Conservation (phyloP, 2,797 vertebrate species). For the Pseudochaenichthys georgianus region DNA sequence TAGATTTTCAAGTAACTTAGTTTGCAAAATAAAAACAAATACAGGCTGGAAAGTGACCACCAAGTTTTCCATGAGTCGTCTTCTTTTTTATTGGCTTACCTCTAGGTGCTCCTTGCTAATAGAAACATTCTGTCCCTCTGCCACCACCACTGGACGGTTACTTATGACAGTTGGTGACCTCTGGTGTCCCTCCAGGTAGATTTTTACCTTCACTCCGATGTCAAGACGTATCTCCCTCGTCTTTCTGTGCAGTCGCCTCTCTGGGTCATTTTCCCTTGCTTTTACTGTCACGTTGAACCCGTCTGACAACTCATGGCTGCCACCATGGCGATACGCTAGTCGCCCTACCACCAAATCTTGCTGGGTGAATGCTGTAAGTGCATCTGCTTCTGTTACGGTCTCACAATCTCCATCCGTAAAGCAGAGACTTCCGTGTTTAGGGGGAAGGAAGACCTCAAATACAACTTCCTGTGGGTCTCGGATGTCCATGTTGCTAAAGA, state of each 20-base stretch:
- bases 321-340: constrained; percentile 86
- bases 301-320: constrained; percentile 83
- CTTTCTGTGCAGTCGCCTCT: constrained; percentile 36
- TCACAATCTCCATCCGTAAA: constrained; percentile 67
- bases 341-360: constrained; percentile 82
- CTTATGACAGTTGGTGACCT: constrained; percentile 78
- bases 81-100: constrained; percentile 69
- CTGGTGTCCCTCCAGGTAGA: constrained; percentile 89
- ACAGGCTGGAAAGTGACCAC: neutral
- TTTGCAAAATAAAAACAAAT: neutral
- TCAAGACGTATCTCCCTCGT: constrained; percentile 77
- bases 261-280: constrained; percentile 70
- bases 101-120: constrained; percentile 86
- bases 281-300: constrained; percentile 86
- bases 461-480: constrained; percentile 85
- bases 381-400: constrained; percentile 38
- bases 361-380: constrained; percentile 85
- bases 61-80: neutral
- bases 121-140: constrained; percentile 88
- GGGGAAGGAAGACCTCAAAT: constrained; percentile 84
- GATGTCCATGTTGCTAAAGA: constrained; percentile 91
- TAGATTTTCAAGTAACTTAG: neutral
- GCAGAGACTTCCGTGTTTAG: constrained; percentile 86
- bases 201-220: constrained; percentile 79
- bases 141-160: constrained; percentile 86